Percentiles rank a stretch among this genome's conserved stretches.
phyloP scores from a whole-genome alignment of 2,888 invertebrate genomes.

The Heliconius cydno region DNA sequence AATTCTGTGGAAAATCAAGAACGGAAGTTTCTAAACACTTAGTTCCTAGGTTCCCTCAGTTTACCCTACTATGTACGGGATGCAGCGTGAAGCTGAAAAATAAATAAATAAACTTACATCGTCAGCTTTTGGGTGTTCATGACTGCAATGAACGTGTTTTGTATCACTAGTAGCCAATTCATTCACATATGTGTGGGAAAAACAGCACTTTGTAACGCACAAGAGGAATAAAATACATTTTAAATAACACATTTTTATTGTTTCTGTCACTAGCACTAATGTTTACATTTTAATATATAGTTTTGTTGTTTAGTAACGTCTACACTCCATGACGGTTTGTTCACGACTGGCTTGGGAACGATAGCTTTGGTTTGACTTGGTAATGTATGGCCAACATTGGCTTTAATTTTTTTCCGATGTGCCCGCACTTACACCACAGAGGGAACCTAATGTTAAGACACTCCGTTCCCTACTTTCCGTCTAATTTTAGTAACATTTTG shows the following conservation, averaged over 20 bases:
- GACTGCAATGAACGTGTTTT: constrained; percentile 81
- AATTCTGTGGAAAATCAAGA: not conserved
- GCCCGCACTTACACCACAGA: no score
- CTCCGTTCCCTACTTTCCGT: not conserved
- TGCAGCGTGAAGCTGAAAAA: not conserved
- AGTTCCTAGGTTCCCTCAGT: not conserved
- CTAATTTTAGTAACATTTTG: not conserved
- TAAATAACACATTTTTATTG: constrained; percentile 57
- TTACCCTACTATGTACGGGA: not conserved
- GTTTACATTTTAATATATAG: constrained; percentile 69
- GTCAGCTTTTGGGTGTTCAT: constrained; percentile 86
- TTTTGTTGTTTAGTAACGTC: constrained; percentile 29
- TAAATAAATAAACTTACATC: constrained; percentile 82
- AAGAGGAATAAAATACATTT: constrained; percentile 55
- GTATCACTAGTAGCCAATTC: constrained; percentile 58
- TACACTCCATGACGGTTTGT: constrained; percentile 1
- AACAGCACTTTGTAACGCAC: constrained; percentile 50
- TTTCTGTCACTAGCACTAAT: constrained; percentile 56
- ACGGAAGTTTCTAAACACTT: not conserved
- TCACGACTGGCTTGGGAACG: not conserved
- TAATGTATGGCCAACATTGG: constrained; percentile 10
- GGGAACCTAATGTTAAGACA: not conserved
- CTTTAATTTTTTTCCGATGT: not conserved
- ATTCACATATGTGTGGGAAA: constrained; percentile 57
- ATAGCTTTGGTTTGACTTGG: not conserved